These are phyloP conservation scores for Enteromius viviparus DNA, from an alignment of 2,797 vertebrate genomes.

Conservation along the genomic window DNA sequence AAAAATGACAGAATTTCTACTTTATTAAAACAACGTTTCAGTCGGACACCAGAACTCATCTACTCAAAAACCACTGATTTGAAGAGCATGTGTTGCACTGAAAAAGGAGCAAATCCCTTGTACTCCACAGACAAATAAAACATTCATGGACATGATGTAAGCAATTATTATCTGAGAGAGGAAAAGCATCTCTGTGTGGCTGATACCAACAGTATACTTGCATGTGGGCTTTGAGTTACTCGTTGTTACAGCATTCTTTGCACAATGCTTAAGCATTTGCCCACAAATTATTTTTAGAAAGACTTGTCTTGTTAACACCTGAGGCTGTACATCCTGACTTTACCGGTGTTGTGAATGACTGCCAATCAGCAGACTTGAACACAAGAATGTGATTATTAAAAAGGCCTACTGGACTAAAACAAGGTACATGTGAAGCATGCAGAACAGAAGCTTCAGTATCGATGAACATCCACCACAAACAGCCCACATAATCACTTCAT, in stretches of 20 bases:
- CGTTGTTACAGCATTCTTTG: constrained; percentile 7
- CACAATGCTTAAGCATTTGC: background rate
- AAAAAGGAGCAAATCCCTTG: background rate
- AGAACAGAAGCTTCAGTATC: constrained; percentile 16
- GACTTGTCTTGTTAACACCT: background rate
- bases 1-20: background rate
- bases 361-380: background rate
- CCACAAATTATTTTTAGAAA: background rate
- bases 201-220: constrained; percentile 34
- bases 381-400: constrained; percentile 12
- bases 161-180: constrained; percentile 32
- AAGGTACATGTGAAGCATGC: background rate
- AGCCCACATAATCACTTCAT: constrained; percentile 46
- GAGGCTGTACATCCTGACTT: background rate
- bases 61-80: background rate
- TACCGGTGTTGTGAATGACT: background rate
- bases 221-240: background rate
- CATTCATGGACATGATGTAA: constrained; percentile 33
- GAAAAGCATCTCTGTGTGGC: constrained; percentile 21
- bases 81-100: background rate
- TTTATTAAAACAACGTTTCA: background rate
- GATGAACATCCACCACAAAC: constrained; percentile 29
- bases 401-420: constrained; percentile 4
- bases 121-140: constrained; percentile 34
- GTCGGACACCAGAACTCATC: background rate